These are phyloP conservation scores for Orchestia grillus DNA, from an alignment of 1,140 invertebrate species.

Conservation along the genomic window DNA sequence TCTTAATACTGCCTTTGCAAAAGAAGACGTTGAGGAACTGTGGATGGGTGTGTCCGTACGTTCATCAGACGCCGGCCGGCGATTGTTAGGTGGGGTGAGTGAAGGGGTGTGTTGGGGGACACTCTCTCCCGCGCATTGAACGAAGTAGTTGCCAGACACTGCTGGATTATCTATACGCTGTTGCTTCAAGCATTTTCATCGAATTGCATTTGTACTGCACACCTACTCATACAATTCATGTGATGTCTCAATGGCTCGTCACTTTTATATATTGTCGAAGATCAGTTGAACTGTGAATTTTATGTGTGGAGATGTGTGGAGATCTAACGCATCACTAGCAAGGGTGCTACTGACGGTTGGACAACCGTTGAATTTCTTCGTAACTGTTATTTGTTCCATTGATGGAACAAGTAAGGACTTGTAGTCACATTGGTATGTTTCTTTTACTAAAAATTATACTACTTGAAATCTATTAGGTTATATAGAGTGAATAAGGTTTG, in stretches of 20 bases:
- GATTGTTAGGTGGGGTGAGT: not conserved
- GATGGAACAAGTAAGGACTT: not conserved
- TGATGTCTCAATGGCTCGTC: not conserved
- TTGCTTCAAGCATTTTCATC: not conserved
- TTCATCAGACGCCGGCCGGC: not conserved
- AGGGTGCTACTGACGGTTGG: not conserved
- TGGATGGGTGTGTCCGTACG: slow-evolving; percentile 10
- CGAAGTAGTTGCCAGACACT: not conserved
- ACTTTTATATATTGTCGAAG: not conserved
- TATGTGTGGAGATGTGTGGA: not conserved
- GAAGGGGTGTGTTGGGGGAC: slow-evolving; percentile 4
- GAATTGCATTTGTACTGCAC: not conserved
- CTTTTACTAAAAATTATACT: not conserved
- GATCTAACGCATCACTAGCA: not conserved
- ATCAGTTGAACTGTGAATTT: not conserved
- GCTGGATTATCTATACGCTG: not conserved
- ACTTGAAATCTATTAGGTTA: not conserved
- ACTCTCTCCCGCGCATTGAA: slow-evolving; percentile 44
- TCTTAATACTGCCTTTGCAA: not conserved
- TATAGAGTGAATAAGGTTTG: not conserved
- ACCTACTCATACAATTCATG: not conserved
- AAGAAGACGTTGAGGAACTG: not conserved
- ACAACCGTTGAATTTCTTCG: not conserved
- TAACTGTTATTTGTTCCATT: not conserved
- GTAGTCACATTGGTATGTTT: too few species aligned